Percentiles rank a stretch among this genome's conserved stretches.
These are phyloP conservation scores for Pomatostomus ruficeps DNA, from an alignment of 2,113 vertebrate species.

Conservation along the genomic window DNA sequence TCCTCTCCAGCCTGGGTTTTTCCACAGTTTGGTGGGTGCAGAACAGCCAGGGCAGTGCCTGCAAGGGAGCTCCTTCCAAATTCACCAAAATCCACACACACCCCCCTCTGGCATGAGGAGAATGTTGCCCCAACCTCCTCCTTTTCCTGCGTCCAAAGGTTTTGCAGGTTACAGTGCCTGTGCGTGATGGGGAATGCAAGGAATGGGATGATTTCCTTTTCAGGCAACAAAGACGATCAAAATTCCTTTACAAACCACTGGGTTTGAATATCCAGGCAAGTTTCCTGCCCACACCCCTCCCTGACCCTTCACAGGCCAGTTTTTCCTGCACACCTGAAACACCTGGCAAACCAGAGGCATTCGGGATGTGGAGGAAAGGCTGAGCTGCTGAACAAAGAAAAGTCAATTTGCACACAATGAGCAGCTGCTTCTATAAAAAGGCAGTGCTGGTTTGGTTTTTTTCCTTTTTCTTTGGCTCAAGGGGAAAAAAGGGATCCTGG, in stretches of 20 bases:
- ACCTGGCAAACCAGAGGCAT: neutral
- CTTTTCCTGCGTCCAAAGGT: neutral
- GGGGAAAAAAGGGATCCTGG: neutral
- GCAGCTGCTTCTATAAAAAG: neutral
- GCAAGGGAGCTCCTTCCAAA: neutral
- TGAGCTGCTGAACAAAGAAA: neutral
- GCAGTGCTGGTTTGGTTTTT: neutral
- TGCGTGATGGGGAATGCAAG: neutral
- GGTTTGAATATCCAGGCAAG: neutral
- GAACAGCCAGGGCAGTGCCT: neutral
- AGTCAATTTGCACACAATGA: neutral
- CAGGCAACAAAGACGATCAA: neutral
- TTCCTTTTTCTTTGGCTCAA: neutral
- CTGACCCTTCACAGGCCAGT: neutral
- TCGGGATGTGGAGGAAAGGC: neutral
- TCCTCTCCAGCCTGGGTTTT: neutral
- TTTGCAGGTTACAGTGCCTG: neutral
- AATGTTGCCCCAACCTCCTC: neutral
- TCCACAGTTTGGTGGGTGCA: neutral
- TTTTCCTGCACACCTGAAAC: neutral
- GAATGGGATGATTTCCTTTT: neutral
- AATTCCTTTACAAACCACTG: neutral
- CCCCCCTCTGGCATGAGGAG: neutral
- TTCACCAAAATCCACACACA: neutral
- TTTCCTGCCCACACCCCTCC: neutral